Evolutionary conservation across 2,888 invertebrate genomes (phyloP).

Genomic region (Arge pagana): DNA sequence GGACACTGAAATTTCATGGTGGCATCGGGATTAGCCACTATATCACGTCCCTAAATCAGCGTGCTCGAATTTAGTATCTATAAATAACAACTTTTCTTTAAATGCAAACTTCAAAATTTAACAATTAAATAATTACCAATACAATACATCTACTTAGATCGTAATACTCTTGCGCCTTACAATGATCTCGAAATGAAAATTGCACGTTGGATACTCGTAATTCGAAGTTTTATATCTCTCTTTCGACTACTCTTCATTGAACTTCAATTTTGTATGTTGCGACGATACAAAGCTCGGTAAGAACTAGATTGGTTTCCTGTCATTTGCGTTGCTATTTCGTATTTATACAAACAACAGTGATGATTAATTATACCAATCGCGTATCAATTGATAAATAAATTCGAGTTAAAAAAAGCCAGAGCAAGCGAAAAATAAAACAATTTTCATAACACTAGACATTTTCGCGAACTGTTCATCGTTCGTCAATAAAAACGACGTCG

Average conservation of each 20-base stretch:
- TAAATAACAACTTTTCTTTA: slow-evolving; percentile 50
- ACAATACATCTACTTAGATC: slow-evolving; percentile 1
- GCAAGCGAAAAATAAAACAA: too few species aligned
- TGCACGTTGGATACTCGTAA: not conserved
- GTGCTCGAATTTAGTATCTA: slow-evolving; percentile 58
- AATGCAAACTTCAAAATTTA: slow-evolving; percentile 42
- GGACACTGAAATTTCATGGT: slow-evolving; percentile 8
- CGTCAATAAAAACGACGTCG: too few species aligned
- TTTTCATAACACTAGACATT: too few species aligned
- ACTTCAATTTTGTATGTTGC: not conserved
- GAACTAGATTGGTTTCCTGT: too few species aligned
- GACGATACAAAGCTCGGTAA: too few species aligned
- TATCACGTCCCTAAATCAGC: slow-evolving; percentile 28
- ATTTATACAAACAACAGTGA: too few species aligned
- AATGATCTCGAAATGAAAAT: too few species aligned
- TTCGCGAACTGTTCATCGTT: too few species aligned
- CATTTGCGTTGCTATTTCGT: too few species aligned
- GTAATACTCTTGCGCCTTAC: slow-evolving; percentile 6
- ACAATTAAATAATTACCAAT: slow-evolving; percentile 3
- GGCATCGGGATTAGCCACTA: slow-evolving; percentile 27
- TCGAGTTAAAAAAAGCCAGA: too few species aligned
- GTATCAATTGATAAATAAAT: too few species aligned
- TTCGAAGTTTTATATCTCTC: not conserved
- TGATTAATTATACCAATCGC: too few species aligned
- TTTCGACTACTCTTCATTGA: not conserved